These are phyloP conservation scores for Ectobius pallidus DNA, from an alignment of 2,888 invertebrate species.

Conservation along the genomic window DNA sequence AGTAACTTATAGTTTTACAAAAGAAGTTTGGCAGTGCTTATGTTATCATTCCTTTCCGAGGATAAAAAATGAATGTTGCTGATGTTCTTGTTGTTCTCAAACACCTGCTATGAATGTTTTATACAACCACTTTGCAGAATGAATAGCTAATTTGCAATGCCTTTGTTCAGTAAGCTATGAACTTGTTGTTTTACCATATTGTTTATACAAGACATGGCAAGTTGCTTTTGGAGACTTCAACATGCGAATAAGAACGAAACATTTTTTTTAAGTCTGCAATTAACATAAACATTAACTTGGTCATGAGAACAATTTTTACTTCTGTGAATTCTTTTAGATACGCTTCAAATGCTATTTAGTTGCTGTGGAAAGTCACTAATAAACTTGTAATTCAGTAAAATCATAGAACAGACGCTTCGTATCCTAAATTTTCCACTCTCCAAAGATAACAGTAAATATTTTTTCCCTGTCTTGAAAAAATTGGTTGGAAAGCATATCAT, in stretches of 20 bases:
- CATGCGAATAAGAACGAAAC: slow-evolving; percentile 8
- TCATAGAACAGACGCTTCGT: too few relatives aligned
- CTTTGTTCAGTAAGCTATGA: background rate
- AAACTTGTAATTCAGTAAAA: too few relatives aligned
- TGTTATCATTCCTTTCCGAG: too few relatives aligned
- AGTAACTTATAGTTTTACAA: too few relatives aligned
- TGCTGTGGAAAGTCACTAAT: background rate
- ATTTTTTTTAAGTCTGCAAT: background rate
- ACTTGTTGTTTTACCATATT: background rate
- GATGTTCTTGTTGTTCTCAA: too few relatives aligned
- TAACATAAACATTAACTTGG: background rate
- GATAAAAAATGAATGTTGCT: too few relatives aligned
- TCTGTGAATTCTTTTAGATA: background rate
- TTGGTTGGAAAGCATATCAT: too few relatives aligned
- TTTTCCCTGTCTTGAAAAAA: too few relatives aligned
- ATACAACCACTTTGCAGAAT: background rate
- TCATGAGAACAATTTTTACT: background rate
- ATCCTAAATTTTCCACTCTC: too few relatives aligned
- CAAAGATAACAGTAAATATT: too few relatives aligned
- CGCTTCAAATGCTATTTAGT: background rate
- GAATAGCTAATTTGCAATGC: background rate
- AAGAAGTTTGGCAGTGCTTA: too few relatives aligned
- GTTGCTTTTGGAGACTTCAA: slow-evolving; percentile 4
- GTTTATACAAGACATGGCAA: background rate
- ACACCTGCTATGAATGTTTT: too few relatives aligned